Evolutionary conservation across 2,113 vertebrate species (phyloP).

Genomic region (Kryptolebias marmoratus): DNA sequence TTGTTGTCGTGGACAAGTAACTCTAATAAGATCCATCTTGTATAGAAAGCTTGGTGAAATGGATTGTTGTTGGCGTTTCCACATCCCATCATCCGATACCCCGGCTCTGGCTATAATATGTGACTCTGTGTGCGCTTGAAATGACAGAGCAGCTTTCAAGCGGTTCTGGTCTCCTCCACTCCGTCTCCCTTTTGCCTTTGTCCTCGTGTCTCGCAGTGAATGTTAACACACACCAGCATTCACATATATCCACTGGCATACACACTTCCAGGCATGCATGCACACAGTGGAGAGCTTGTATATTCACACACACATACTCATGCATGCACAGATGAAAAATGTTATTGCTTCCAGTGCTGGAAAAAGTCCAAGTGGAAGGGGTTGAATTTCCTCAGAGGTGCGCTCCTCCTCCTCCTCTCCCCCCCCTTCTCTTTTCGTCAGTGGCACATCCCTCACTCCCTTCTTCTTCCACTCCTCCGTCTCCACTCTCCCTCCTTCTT

Average conservation of each 20-base stretch:
- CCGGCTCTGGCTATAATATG: constrained; percentile 13
- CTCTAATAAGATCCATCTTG: constrained; percentile 67
- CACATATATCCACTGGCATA: constrained; percentile 18
- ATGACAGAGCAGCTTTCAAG: constrained; percentile 26
- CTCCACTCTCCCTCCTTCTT: constrained; percentile 26
- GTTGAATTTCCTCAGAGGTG: constrained; percentile 76
- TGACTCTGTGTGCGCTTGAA: constrained; percentile 18
- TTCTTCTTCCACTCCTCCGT: constrained; percentile 57
- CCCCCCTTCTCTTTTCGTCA: constrained; percentile 30
- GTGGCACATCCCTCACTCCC: constrained; percentile 56
- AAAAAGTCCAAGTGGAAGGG: constrained; percentile 71
- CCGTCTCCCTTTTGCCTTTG: constrained; percentile 43
- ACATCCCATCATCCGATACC: constrained; percentile 56
- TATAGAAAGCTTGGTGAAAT: constrained; percentile 44
- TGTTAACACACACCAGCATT: constrained; percentile 44
- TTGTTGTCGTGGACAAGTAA: constrained; percentile 56
- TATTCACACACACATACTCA: constrained; percentile 49
- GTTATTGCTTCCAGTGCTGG: constrained; percentile 78
- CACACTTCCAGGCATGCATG: constrained; percentile 44
- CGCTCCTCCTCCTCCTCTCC: not conserved
- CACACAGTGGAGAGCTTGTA: constrained; percentile 51
- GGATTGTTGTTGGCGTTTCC: constrained; percentile 43
- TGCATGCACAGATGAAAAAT: constrained; percentile 69
- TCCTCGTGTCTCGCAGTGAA: constrained; percentile 37
- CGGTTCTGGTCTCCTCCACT: constrained; percentile 29